These are phyloP conservation scores for Cephus runcator DNA, from an alignment of 2,888 invertebrate genomes.

Conservation along the genomic window DNA sequence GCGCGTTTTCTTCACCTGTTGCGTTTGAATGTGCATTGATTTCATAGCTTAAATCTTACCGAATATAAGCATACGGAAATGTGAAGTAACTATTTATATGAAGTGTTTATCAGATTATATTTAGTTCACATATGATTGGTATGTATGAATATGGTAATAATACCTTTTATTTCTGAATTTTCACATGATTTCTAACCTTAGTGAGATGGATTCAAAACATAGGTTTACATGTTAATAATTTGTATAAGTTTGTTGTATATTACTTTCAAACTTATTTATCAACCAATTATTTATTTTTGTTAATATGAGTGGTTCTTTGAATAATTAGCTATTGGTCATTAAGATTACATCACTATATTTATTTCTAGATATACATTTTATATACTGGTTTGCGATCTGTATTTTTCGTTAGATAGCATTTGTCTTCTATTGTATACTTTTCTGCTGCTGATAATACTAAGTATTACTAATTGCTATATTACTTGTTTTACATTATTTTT, in stretches of 20 bases:
- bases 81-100: not conserved
- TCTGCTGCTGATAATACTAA: not conserved
- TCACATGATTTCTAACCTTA: not conserved
- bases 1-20: constrained; percentile 37
- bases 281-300: not conserved
- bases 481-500: not conserved
- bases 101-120: not conserved
- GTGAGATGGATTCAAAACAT: not conserved
- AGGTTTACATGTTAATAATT: not conserved
- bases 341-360: not conserved
- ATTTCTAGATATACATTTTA: not conserved
- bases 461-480: not conserved
- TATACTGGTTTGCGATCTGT: not conserved
- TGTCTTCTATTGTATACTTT: not conserved
- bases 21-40: constrained; percentile 21
- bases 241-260: not conserved
- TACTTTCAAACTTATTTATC: not conserved
- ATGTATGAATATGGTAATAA: not conserved
- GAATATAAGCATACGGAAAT: not conserved
- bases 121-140: not conserved
- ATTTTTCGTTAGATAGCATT: not conserved
- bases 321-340: not conserved
- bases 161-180: not conserved
- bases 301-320: not conserved
- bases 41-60: not conserved